Evolutionary conservation across 2,888 invertebrate species (phyloP).

Genomic region (Drosophila merina): DNA sequence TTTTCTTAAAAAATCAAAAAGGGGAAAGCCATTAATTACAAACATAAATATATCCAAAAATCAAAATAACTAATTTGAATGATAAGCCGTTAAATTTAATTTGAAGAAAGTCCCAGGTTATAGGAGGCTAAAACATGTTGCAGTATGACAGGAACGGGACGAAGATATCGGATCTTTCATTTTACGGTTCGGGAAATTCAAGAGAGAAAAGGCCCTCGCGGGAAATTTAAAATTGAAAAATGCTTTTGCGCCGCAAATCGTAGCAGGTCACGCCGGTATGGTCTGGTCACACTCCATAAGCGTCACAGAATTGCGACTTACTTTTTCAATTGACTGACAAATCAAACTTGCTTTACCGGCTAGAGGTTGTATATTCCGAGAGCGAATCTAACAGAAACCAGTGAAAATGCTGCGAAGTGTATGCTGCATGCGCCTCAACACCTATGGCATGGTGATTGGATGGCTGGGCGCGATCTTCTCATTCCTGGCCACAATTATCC

Average conservation of each 20-base stretch:
- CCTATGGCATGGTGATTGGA: conserved; percentile 81
- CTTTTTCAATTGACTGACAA: conserved; percentile 2
- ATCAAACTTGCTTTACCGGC: not conserved
- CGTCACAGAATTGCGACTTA: not conserved
- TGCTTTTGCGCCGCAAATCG: no score
- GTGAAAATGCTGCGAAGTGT: conserved; percentile 64
- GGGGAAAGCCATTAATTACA: no score
- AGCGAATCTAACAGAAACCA: not conserved
- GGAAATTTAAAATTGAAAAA: no score
- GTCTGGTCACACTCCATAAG: not conserved
- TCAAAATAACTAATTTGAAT: no score
- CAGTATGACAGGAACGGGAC: no score
- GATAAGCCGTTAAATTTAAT: not conserved
- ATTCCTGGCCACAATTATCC: conserved; percentile 57
- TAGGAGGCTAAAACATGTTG: no score
- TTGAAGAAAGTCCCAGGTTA: not conserved
- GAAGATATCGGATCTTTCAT: no score
- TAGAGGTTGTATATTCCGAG: not conserved
- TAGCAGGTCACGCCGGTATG: not conserved
- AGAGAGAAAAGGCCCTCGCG: no score
- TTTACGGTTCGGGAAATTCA: no score
- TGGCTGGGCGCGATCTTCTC: conserved; percentile 76
- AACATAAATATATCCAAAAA: no score
- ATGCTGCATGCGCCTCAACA: conserved; percentile 77
- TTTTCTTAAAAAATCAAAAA: no score